These are phyloP conservation scores for Phoxinus phoxinus DNA, from an alignment of 2,113 vertebrate species.

Conservation along the genomic window DNA sequence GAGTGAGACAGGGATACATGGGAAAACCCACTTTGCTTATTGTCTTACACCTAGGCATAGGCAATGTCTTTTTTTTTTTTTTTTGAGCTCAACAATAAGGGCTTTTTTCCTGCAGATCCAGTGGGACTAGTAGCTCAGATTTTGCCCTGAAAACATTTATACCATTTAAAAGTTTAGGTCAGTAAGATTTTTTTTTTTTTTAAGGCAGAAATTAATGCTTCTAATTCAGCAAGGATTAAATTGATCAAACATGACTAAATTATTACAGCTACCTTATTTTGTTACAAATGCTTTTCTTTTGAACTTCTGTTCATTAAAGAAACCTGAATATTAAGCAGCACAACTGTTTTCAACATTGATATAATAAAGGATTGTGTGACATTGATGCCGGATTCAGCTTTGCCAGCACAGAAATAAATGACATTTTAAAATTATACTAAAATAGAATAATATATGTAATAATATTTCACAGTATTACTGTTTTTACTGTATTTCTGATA, in stretches of 20 bases:
- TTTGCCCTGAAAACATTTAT: background rate
- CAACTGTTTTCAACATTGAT: background rate
- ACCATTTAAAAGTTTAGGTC: background rate
- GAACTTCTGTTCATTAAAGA: background rate
- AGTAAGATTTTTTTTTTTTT: background rate
- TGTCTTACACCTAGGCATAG: too few relatives aligned
- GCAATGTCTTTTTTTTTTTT: background rate
- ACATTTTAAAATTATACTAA: background rate
- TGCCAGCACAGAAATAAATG: background rate
- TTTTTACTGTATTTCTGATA: background rate
- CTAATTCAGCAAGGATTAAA: background rate
- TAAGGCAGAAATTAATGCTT: background rate
- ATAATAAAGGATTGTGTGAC: background rate
- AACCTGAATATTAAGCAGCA: background rate
- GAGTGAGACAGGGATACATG: background rate
- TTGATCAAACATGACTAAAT: background rate
- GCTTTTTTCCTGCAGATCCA: background rate
- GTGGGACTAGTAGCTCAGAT: background rate
- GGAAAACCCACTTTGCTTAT: background rate
- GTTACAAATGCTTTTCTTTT: background rate
- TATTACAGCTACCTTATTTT: too few relatives aligned
- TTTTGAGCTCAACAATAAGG: background rate
- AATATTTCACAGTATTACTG: background rate
- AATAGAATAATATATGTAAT: background rate
- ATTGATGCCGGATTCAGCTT: background rate